Percentiles rank a stretch among this genome's conserved stretches.
These are phyloP conservation scores for Myotis planiceps DNA, from an alignment of 2,797 vertebrate genomes.

Conservation along the genomic window DNA sequence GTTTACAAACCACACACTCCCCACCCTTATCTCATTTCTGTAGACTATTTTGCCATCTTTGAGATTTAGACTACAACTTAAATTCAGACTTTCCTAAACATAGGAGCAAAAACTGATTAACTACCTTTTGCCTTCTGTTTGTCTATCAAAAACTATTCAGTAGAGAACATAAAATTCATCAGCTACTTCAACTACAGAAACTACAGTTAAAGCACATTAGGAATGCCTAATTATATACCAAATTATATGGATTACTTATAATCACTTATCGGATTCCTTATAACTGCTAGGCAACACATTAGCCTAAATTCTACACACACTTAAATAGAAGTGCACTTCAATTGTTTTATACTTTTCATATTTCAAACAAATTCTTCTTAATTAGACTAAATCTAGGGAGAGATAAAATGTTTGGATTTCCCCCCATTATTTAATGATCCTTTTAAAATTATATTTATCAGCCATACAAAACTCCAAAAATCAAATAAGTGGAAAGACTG, in stretches of 20 bases:
- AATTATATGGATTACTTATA: not conserved
- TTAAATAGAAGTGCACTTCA: not conserved
- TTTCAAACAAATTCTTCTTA: conserved; percentile 9
- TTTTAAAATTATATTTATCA: conserved; percentile 6
- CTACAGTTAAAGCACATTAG: not conserved
- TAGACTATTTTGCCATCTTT: not conserved
- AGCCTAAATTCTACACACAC: not conserved
- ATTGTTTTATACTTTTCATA: not conserved
- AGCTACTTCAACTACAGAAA: conserved; percentile 9
- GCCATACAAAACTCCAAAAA: not conserved
- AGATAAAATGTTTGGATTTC: not conserved
- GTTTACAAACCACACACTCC: not conserved
- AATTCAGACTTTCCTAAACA: not conserved
- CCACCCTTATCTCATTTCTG: not conserved
- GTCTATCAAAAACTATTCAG: not conserved
- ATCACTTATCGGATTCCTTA: not conserved
- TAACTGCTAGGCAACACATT: not conserved
- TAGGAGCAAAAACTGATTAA: not conserved
- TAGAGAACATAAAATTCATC: not conserved
- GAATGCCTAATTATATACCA: not conserved
- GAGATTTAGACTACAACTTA: conserved; percentile 5
- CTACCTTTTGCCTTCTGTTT: not conserved
- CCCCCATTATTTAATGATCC: not conserved
- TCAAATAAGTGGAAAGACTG: not conserved
- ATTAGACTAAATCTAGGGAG: conserved; percentile 20